Evolutionary conservation across 2,888 invertebrate genomes (phyloP), one percentile per base, ranked within the genome.

Genomic region (Melanchra persicariae): DNA sequence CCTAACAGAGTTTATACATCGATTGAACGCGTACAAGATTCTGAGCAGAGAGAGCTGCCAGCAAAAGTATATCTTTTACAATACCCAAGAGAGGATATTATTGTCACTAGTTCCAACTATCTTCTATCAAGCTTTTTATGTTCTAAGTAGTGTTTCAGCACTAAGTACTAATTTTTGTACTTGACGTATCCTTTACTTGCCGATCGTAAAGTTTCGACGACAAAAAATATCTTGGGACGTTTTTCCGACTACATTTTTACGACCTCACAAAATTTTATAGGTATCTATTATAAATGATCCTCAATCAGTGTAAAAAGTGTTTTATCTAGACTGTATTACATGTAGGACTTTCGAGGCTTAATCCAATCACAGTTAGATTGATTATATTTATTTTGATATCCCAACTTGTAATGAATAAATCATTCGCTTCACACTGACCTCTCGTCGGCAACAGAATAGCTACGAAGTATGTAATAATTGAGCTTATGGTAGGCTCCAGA

Each of bases 221-320:
- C 43, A 73, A 79, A 75, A 78, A 75, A 62, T 47, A 59, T 49
- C n/a, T 59, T 7, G 19, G 19, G 52, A 24, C 62, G 26, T 57
- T 78, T 78, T 73, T 63, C 74, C 34, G 62, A 63, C 75, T 73
- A 79, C 30, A 59, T n/a, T 59, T 74, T 79, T 79, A 75, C 59
- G 75, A 75, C 52, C 17, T 62, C 43, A 45, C 52, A 24, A 40
- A 58, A 57, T 43, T 79, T 58, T 22, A 52, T 78, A 47, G 40
- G 26, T 72, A 59, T 72, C 62, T 72, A 34, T 63, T 75, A 79
- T 49, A 75, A 63, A 79, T 79, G 49, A 72, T 51, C 51, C 34
- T 26, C 26, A 59, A 75, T 75, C 75, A 63, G 59, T 49, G 72
- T 75, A 63, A 72, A 77, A 63, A 61, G 45, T 60, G 52, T 62